phyloP scores from a whole-genome alignment of 1,140 invertebrate species.

The Drosophila suzukii region DNA sequence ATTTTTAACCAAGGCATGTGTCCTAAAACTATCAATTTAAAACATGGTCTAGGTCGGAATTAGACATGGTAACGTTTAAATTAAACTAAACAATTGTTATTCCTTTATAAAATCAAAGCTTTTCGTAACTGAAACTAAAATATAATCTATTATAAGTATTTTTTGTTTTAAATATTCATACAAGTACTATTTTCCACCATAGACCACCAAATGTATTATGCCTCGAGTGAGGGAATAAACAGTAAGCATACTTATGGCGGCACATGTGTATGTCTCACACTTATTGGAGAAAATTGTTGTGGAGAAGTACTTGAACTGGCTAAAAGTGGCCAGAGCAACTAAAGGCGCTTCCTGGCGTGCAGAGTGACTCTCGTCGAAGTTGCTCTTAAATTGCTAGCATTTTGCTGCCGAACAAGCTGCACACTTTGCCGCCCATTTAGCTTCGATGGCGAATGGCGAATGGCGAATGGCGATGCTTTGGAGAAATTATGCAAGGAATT shows the following conservation, averaged over 20 bases:
- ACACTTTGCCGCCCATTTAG: slow-evolving; percentile 29
- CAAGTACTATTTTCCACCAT: too few relatives aligned
- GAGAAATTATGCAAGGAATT: slow-evolving; percentile 79
- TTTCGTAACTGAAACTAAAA: not conserved
- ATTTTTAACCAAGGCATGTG: not conserved
- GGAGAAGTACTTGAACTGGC: slow-evolving; percentile 59
- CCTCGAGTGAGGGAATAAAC: not conserved
- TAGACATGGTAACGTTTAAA: too few relatives aligned
- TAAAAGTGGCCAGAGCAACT: slow-evolving; percentile 25
- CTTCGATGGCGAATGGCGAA: slow-evolving; percentile 43
- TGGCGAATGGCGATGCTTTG: slow-evolving; percentile 34
- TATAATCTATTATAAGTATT: not conserved
- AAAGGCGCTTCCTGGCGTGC: slow-evolving; percentile 29
- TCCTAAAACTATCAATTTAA: too few relatives aligned
- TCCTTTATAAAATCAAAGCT: too few relatives aligned
- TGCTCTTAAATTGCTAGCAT: slow-evolving; percentile 54
- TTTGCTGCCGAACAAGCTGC: slow-evolving; percentile 50
- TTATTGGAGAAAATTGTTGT: slow-evolving; percentile 74
- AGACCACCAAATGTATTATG: too few relatives aligned
- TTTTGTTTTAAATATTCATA: too few relatives aligned
- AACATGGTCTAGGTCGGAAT: too few relatives aligned
- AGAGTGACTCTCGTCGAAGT: slow-evolving; percentile 20
- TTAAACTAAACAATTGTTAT: too few relatives aligned
- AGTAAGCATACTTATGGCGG: slow-evolving; percentile 3
- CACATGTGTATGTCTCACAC: slow-evolving; percentile 44